These are phyloP conservation scores for Netelia inedita DNA, from an alignment of 2,888 invertebrate species.

Conservation along the genomic window DNA sequence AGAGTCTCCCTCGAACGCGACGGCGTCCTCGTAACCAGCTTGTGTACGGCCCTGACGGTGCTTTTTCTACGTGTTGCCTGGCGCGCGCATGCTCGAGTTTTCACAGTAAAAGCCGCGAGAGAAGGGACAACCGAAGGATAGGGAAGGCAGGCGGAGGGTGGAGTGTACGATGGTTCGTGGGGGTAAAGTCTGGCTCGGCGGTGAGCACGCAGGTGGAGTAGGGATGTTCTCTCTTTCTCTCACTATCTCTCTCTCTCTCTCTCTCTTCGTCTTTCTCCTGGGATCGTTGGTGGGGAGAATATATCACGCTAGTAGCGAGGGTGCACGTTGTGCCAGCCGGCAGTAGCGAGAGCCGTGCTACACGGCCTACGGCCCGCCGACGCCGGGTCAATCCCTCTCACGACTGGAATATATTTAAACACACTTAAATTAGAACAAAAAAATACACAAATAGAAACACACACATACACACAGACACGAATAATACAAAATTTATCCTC, in stretches of 20 bases:
- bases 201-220: constrained; percentile 49
- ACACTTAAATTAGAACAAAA: not conserved
- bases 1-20: constrained; percentile 46
- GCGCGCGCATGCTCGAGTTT: constrained; percentile 61
- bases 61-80: constrained; percentile 55
- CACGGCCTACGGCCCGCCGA: constrained; percentile 79
- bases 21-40: constrained; percentile 23
- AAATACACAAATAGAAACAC: not conserved
- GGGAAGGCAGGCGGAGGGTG: constrained; percentile 12
- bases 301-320: constrained; percentile 80
- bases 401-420: constrained; percentile 39
- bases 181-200: constrained; percentile 55
- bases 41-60: constrained; percentile 61
- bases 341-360: constrained; percentile 83
- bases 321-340: constrained; percentile 84
- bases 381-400: constrained; percentile 65
- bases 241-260: not conserved
- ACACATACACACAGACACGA: no score
- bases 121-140: constrained; percentile 37
- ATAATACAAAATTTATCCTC: constrained; percentile 3
- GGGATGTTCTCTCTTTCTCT: constrained; percentile 25
- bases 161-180: constrained; percentile 19
- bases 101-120: constrained; percentile 51
- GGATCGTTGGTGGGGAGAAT: constrained; percentile 61
- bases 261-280: constrained; percentile 12